Evolutionary conservation across 2,888 invertebrate genomes (phyloP), one percentile per base, ranked within the genome.

Genomic region (Eumacrocentrus americanus): DNA sequence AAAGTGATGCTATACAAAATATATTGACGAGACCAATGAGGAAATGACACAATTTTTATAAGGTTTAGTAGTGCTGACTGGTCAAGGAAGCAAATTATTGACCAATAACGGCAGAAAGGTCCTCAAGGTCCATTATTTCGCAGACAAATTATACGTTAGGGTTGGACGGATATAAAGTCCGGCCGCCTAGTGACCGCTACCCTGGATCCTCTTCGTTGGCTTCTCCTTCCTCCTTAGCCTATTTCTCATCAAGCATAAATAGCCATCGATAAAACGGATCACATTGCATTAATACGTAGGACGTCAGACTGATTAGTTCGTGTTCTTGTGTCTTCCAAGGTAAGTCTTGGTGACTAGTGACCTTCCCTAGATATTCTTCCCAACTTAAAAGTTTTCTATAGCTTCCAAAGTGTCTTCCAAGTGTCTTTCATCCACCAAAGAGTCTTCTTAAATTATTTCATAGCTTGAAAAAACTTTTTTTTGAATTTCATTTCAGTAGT

Each of bases 141-240:
- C 5, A 11, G 18, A 48, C 2, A 64, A 64, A 71, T 72, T 70
- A 67, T 62, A 67, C 68, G 65, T 62, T 65, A 67, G 61, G 66
- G 58, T 73, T 71, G 72, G 65, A 65, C 69, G 73, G 73, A 75
- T 78, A 73, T 76, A 69, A 76, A 75, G 71, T 67, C 67, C 67
- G 63, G 64, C 70, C 71, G 73, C 72, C 73, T 73, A 70, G 29
- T 67, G 72, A 74, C 73, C 74, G 72, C 71, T 74, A 72, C 67
- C 68, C 66, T 67, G 73, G 64, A 73, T 72, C 72, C 75, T 72
- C 73, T 73, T 76, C 68, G 67, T 69, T 72, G 71, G 68, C 54
- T 74, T 69, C 22, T 29, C 16, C 35, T 47, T 46, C 37, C 37
- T 23, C 60, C 62, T 65, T 72, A 75, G 65, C 73, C 76, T 72